Conservation (phyloP, 2,113 vertebrate species). For the Takifugu bimaculatus region DNA sequence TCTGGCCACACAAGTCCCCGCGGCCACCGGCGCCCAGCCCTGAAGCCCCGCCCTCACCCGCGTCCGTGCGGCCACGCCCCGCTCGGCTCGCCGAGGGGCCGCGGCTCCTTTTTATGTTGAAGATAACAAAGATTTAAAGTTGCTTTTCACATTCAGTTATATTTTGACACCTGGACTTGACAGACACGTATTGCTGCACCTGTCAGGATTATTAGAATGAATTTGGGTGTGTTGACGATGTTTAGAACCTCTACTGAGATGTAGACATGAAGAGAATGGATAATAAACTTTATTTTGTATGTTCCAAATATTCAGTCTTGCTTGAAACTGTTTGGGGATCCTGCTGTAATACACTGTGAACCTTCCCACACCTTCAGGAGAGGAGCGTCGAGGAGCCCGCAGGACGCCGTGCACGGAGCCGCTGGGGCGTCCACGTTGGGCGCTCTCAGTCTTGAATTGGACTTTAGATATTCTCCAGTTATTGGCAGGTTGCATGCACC, state of each 20-base stretch:
- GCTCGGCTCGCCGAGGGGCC: constrained; percentile 57
- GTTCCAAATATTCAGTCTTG: constrained; percentile 81
- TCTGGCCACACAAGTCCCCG: constrained; percentile 80
- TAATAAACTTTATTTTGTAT: constrained; percentile 90
- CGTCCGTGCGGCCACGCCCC: constrained; percentile 64
- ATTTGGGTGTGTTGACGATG: constrained; percentile 74
- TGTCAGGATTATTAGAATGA: constrained; percentile 71
- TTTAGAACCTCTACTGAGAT: constrained; percentile 77
- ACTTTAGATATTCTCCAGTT: constrained; percentile 76
- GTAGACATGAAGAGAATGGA: constrained; percentile 80
- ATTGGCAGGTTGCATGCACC: constrained; percentile 75
- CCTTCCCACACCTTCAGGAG: constrained; percentile 68
- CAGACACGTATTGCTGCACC: constrained; percentile 68
- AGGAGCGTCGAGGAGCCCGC: constrained; percentile 51
- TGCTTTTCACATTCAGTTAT: constrained; percentile 73
- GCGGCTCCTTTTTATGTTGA: constrained; percentile 73
- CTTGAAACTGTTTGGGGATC: constrained; percentile 77
- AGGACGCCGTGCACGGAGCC: constrained; percentile 69
- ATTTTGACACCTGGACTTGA: constrained; percentile 73
- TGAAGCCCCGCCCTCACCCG: constrained; percentile 68
- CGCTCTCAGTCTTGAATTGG: constrained; percentile 69
- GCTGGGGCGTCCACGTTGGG: constrained; percentile 73
- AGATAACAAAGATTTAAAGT: constrained; percentile 70
- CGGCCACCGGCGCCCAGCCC: constrained; percentile 77
- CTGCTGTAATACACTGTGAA: constrained; percentile 77